Evolutionary conservation across 2,888 invertebrate genomes (phyloP).

Genomic region (Phania funesta): DNA sequence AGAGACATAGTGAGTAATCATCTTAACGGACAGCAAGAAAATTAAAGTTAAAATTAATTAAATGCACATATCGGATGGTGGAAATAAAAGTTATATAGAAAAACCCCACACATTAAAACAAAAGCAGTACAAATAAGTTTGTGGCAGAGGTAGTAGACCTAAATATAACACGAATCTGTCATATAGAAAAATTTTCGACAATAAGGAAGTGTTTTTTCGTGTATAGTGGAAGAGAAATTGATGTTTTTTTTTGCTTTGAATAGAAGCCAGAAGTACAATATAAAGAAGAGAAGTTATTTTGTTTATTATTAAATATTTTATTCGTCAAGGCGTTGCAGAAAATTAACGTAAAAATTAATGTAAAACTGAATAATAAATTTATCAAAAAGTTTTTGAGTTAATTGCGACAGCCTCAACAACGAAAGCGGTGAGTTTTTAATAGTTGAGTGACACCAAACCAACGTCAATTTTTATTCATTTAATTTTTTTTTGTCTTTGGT

Average conservation of each 20-base stretch:
- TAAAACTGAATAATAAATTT: slow-evolving; percentile 42
- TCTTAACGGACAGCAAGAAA: slow-evolving; percentile 63
- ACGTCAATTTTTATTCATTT: slow-evolving; percentile 55
- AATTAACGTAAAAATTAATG: not conserved
- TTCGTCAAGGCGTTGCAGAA: slow-evolving; percentile 1
- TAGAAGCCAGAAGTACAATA: slow-evolving; percentile 1
- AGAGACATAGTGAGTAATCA: slow-evolving; percentile 69
- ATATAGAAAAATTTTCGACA: slow-evolving; percentile 50
- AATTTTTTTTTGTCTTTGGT: slow-evolving; percentile 35
- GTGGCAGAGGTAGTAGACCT: slow-evolving; percentile 23
- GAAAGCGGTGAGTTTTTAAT: slow-evolving; percentile 62
- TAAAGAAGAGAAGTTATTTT: not conserved
- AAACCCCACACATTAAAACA: slow-evolving; percentile 25
- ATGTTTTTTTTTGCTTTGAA: slow-evolving; percentile 18
- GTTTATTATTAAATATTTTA: not conserved
- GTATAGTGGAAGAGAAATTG: slow-evolving; percentile 31
- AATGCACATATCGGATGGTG: slow-evolving; percentile 28
- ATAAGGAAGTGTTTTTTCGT: slow-evolving; percentile 47
- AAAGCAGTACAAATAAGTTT: slow-evolving; percentile 36
- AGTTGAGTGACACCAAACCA: slow-evolving; percentile 59
- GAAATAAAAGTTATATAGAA: slow-evolving; percentile 17
- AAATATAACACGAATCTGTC: slow-evolving; percentile 40
- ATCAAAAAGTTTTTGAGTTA: slow-evolving; percentile 17
- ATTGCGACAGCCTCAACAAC: slow-evolving; percentile 44
- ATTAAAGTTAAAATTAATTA: slow-evolving; percentile 56